These are phyloP conservation scores for Megamerina dolium DNA, from an alignment of 2,888 invertebrate species.

Conservation along the genomic window DNA sequence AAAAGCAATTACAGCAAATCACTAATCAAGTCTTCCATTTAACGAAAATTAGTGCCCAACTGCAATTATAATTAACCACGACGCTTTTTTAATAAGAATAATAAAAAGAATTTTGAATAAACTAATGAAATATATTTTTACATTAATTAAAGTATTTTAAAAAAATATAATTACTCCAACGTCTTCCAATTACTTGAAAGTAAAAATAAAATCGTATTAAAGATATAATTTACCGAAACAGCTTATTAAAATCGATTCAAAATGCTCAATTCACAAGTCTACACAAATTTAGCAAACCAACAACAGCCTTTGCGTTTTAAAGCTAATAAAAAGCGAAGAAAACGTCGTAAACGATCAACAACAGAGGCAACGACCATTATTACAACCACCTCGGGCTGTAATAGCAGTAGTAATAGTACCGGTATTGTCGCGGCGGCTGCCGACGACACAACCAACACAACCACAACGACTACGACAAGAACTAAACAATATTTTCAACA, in stretches of 20 bases:
- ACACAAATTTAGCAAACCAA: too few relatives aligned
- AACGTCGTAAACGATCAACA: conserved; percentile 22
- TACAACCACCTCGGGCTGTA: too few relatives aligned
- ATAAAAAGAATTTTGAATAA: conserved; percentile 4
- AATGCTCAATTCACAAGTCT: too few relatives aligned
- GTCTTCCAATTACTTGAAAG: conserved; percentile 5
- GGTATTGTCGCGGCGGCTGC: conserved; percentile 15
- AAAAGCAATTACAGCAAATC: conserved; percentile 43
- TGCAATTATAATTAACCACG: neutral
- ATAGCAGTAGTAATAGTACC: conserved; percentile 9
- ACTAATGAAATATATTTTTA: too few relatives aligned
- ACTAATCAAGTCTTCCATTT: conserved; percentile 53
- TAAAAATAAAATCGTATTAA: conserved; percentile 3
- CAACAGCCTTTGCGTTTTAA: too few relatives aligned
- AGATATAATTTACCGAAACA: neutral
- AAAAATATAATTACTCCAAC: neutral
- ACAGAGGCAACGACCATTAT: conserved; percentile 21
- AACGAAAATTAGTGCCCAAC: conserved; percentile 11
- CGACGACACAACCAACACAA: conserved; percentile 14
- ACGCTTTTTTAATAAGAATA: conserved; percentile 4
- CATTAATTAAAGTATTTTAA: too few relatives aligned
- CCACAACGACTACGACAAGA: conserved; percentile 22
- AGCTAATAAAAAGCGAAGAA: conserved; percentile 20
- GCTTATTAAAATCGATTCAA: too few relatives aligned
- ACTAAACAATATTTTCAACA: conserved; percentile 43